Evolutionary conservation across 2,888 invertebrate genomes (phyloP), one percentile per base, ranked within the genome.

Genomic region (Acrobeloides nanus): DNA sequence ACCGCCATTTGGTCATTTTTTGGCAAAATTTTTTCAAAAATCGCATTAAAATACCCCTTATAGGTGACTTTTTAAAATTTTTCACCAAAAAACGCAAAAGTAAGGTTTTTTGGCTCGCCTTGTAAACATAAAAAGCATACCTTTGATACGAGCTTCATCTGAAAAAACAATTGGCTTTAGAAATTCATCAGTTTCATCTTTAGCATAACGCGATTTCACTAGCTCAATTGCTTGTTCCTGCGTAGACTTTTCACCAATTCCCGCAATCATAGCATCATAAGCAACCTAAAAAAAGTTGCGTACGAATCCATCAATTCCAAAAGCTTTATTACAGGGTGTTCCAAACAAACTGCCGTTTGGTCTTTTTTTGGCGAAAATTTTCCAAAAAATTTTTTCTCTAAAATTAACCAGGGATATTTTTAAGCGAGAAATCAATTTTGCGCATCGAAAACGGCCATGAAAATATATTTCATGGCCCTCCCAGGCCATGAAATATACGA

Each of bases 131-230:
- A 20, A 40, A 27, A 20, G 17, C n/a, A 4, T 27, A 53, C 59
- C 66, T 60, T 65, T 55, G 34, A 75, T 65, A 18, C 68, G 55
- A 17, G 72, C 70, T 27, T 74, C 66, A 6, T 67, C 57, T 32
- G 62, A 50, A 24, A 74, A 47, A 35, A 75, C 72, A 27, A 78
- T 76, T 3, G 77, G 77, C 52, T 74, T 76, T 34, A 77, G 52
- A 58, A 77, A 77, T 57, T 77, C 77, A 56, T 77, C 77, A 1
- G 76, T 77, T 49, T 76, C 62, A 21, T 70, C 57, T 17, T 62
- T 65, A 3, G 56, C 73, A 53, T 76, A 77, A 4, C 75, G 63
- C 20, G 50, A 48, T 46, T 66, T 55, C 12, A 75, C 66, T 6
- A 64, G 40, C 29, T 67, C 61, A 18, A 71, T 62, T 5, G 63